phyloP scores from a whole-genome alignment of 2,888 invertebrate genomes.

The Pseudococcus viburni region DNA sequence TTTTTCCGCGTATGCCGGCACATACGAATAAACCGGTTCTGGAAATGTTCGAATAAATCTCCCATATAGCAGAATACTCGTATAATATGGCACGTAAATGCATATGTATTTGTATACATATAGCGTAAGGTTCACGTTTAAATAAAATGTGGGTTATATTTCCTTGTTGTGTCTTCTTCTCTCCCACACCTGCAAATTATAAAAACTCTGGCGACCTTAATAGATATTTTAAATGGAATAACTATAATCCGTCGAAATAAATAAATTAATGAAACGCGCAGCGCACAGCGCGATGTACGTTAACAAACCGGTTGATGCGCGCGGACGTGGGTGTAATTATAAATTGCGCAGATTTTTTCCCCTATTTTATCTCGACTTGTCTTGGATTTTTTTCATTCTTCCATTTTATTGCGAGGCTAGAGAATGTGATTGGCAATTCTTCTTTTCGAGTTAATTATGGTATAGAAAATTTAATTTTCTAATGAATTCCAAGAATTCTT shows the following conservation, averaged over 20 bases:
- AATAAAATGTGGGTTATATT: constrained; percentile 61
- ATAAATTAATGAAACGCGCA: constrained; percentile 58
- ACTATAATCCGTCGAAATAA: constrained; percentile 60
- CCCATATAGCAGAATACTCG: background rate
- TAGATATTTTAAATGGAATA: constrained; percentile 62
- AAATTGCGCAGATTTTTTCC: constrained; percentile 4
- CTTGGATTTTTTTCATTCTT: background rate
- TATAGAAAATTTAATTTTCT: too few relatives aligned
- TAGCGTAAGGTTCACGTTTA: background rate
- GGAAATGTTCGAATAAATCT: constrained; percentile 35
- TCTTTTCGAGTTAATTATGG: background rate
- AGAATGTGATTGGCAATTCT: background rate
- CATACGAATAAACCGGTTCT: background rate
- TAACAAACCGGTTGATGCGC: constrained; percentile 31
- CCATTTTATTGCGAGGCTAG: background rate
- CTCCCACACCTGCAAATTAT: constrained; percentile 56
- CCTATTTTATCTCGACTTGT: constrained; percentile 1
- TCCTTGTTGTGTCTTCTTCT: constrained; percentile 53
- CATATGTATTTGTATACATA: background rate
- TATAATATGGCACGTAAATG: background rate
- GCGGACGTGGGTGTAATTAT: constrained; percentile 48
- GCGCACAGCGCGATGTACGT: constrained; percentile 9
- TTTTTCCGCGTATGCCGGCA: background rate
- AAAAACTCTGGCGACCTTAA: constrained; percentile 54
- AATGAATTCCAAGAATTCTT: too few relatives aligned